A percentile compares a stretch with the other conserved stretches of the same genome.
Evolutionary conservation across 2,888 invertebrate species (phyloP).

Genomic region (Ichneumoninae sp.): DNA sequence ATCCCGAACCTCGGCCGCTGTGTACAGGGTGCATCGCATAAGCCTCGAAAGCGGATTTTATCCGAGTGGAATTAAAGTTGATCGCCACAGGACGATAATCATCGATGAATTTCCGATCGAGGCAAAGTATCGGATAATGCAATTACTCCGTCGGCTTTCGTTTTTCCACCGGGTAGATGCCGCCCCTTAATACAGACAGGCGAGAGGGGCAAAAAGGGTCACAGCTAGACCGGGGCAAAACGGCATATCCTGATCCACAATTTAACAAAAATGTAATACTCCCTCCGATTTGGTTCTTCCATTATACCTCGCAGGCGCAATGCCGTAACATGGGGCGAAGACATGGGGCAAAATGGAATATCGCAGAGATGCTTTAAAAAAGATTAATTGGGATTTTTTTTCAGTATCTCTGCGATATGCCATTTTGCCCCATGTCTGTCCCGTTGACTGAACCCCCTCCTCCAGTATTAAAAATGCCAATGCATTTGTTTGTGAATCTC

Average conservation of each 20-base stretch:
- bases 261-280: not conserved
- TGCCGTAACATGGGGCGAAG: too few species aligned
- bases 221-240: not conserved
- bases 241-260: not conserved
- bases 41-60: slow-evolving; percentile 4
- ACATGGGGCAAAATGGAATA: too few species aligned
- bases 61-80: not conserved
- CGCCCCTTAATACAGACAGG: not conserved
- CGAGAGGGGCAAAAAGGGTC: not conserved
- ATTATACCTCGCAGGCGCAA: too few species aligned
- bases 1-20: not conserved
- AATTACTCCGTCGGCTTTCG: slow-evolving; percentile 2
- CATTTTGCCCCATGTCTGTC: too few species aligned
- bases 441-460: too few species aligned
- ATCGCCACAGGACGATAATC: slow-evolving; percentile 7
- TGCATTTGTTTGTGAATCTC: too few species aligned
- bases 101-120: not conserved
- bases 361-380: too few species aligned
- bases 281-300: too few species aligned
- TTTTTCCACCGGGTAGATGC: not conserved
- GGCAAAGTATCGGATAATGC: not conserved
- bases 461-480: too few species aligned
- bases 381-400: too few species aligned
- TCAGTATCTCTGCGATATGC: too few species aligned
- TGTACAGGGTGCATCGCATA: not conserved